A percentile compares a stretch with the other conserved stretches of the same genome.
Evolutionary conservation across 1,140 invertebrate genomes (phyloP).

Genomic region (Drosophila tani): DNA sequence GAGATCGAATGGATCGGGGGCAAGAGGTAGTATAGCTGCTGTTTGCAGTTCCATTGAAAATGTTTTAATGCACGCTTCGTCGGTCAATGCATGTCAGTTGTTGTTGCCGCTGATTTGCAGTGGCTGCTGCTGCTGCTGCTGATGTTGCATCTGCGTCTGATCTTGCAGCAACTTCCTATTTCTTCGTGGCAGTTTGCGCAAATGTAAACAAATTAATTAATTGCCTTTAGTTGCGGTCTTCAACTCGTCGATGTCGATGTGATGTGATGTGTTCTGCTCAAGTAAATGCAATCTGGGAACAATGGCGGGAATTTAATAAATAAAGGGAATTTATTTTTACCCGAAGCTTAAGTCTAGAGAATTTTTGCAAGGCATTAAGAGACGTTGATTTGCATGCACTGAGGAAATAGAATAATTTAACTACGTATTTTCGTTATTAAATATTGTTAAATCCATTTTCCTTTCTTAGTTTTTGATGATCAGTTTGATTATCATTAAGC

Average conservation of each 20-base stretch:
- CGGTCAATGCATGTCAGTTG: constrained; percentile 78
- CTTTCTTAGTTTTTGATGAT: no score
- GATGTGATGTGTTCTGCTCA: constrained; percentile 27
- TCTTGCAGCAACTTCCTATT: constrained; percentile 80
- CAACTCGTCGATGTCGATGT: constrained; percentile 35
- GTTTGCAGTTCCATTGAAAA: constrained; percentile 79
- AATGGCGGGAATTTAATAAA: constrained; percentile 18
- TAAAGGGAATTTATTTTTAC: background rate
- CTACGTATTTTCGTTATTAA: no score
- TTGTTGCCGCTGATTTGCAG: constrained; percentile 43
- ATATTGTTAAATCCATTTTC: no score
- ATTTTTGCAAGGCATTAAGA: background rate
- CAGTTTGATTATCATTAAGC: background rate
- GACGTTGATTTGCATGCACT: background rate
- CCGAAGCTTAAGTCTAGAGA: background rate
- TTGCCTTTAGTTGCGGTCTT: constrained; percentile 76
- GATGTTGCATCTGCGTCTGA: constrained; percentile 79
- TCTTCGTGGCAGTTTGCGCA: constrained; percentile 72
- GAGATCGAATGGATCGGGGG: constrained; percentile 17
- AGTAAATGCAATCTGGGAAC: constrained; percentile 26
- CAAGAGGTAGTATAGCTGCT: constrained; percentile 43
- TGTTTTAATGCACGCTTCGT: constrained; percentile 81
- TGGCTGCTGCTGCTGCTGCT: constrained; percentile 13
- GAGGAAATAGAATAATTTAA: background rate
- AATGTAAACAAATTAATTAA: constrained; percentile 84